phyloP scores from a whole-genome alignment of 2,113 vertebrate species.

The Gymnocephalus cernua region DNA sequence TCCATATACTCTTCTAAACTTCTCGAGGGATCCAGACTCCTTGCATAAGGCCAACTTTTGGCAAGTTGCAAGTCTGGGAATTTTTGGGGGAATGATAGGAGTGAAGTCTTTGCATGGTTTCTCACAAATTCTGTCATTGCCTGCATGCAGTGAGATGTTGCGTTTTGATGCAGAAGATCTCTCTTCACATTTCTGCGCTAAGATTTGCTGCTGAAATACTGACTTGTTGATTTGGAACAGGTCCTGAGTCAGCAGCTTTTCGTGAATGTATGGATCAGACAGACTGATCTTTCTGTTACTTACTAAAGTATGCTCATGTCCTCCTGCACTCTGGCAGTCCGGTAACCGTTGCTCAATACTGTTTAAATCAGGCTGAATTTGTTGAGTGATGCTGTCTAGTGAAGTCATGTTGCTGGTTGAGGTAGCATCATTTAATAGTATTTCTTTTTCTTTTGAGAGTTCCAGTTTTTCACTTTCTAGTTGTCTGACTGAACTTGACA shows the following conservation, averaged over 20 bases:
- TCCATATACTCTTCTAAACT: slow-evolving; percentile 89
- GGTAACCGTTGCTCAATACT: slow-evolving; percentile 60
- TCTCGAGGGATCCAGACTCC: slow-evolving; percentile 89
- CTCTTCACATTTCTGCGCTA: slow-evolving; percentile 20
- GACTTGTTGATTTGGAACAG: background rate
- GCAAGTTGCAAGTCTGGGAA: slow-evolving; percentile 43
- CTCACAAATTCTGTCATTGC: background rate
- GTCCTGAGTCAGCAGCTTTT: slow-evolving; percentile 32
- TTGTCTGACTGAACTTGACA: slow-evolving; percentile 17
- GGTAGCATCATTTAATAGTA: background rate
- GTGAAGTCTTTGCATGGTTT: slow-evolving; percentile 8
- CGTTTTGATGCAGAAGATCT: slow-evolving; percentile 51
- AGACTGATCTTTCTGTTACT: slow-evolving; percentile 64
- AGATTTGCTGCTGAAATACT: slow-evolving; percentile 9
- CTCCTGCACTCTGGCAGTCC: slow-evolving; percentile 30
- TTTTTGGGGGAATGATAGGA: slow-evolving; percentile 53
- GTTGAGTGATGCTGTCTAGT: background rate
- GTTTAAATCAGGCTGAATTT: slow-evolving; percentile 36
- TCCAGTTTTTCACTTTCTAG: slow-evolving; percentile 10
- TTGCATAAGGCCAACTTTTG: slow-evolving; percentile 79
- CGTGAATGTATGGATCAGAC: slow-evolving; percentile 76
- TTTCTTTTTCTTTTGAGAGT: slow-evolving; percentile 16
- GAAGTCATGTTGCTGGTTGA: background rate
- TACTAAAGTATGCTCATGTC: slow-evolving; percentile 48
- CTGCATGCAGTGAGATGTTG: slow-evolving; percentile 63